Evolutionary conservation across 2,113 vertebrate genomes (phyloP).

Genomic region (Leptobrachium leishanense): DNA sequence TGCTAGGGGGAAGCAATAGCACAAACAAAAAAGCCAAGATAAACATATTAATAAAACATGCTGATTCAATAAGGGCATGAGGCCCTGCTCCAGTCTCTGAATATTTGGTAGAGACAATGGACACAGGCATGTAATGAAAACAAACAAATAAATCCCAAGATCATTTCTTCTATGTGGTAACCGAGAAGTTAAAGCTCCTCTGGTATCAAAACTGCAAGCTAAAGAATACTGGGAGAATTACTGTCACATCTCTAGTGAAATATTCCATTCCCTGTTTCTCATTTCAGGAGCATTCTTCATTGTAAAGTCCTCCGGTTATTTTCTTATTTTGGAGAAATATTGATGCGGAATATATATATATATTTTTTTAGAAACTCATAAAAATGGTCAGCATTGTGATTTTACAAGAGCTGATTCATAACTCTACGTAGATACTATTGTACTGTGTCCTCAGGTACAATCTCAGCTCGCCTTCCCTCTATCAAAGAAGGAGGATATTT

Average conservation of each 20-base stretch:
- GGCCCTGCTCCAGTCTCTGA: too few species aligned
- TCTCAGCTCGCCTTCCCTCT: neutral
- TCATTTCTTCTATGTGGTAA: too few species aligned
- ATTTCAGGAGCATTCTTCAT: slow-evolving; percentile 5
- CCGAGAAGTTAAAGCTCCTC: too few species aligned
- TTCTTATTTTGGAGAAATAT: slow-evolving; percentile 32
- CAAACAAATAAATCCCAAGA: too few species aligned
- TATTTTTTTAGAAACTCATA: slow-evolving; percentile 17
- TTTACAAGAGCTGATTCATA: slow-evolving; percentile 11
- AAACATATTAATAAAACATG: too few species aligned
- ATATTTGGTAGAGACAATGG: too few species aligned
- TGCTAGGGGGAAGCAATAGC: too few species aligned
- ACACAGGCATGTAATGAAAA: too few species aligned
- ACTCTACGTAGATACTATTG: neutral
- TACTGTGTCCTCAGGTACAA: neutral
- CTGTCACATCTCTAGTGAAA: neutral
- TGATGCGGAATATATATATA: slow-evolving; percentile 9
- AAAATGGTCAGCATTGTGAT: slow-evolving; percentile 37
- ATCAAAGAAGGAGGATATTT: neutral
- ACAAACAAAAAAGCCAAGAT: too few species aligned
- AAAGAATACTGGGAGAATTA: neutral
- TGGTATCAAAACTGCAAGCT: too few species aligned
- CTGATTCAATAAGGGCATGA: too few species aligned
- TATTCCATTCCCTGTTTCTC: neutral
- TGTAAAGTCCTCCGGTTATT: slow-evolving; percentile 31